These are phyloP conservation scores for Trypoxylon attenuatum DNA, from an alignment of 2,888 invertebrate species.

Conservation along the genomic window DNA sequence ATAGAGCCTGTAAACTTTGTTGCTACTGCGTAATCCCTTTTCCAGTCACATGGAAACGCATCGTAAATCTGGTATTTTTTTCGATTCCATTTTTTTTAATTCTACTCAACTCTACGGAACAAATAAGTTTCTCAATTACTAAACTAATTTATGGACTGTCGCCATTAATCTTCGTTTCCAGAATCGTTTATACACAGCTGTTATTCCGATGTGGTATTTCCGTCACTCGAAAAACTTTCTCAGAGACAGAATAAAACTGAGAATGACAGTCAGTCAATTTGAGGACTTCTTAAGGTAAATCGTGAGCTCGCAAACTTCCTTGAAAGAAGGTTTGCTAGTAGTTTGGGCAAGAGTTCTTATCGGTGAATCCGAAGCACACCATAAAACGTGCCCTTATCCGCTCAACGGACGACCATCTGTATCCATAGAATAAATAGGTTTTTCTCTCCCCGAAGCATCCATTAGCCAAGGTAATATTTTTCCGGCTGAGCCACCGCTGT, in stretches of 20 bases:
- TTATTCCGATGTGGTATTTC: not conserved
- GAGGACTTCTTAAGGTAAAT: not conserved
- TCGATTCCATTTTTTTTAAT: no score
- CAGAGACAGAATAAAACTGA: not conserved
- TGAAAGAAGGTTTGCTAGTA: not conserved
- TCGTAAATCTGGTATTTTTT: no score
- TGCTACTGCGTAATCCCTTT: no score
- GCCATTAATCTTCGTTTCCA: no score
- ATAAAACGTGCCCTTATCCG: slow-evolving; percentile 47
- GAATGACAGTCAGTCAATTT: slow-evolving; percentile 2
- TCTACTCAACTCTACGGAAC: no score
- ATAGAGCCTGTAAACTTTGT: no score
- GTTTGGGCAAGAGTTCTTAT: slow-evolving; percentile 42
- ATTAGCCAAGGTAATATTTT: slow-evolving; percentile 41
- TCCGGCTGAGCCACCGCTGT: slow-evolving; percentile 14
- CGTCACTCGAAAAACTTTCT: not conserved
- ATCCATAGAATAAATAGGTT: slow-evolving; percentile 49
- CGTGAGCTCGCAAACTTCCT: slow-evolving; percentile 5
- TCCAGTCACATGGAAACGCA: no score
- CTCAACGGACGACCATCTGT: slow-evolving; percentile 40
- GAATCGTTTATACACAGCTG: no score
- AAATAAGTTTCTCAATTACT: no score
- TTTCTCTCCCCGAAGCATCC: slow-evolving; percentile 39
- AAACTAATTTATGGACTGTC: no score
- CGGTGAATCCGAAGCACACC: slow-evolving; percentile 37